Percentiles rank a stretch among this genome's conserved stretches.
These are phyloP conservation scores for Catharus ustulatus DNA, from an alignment of 2,797 vertebrate species.

Conservation along the genomic window DNA sequence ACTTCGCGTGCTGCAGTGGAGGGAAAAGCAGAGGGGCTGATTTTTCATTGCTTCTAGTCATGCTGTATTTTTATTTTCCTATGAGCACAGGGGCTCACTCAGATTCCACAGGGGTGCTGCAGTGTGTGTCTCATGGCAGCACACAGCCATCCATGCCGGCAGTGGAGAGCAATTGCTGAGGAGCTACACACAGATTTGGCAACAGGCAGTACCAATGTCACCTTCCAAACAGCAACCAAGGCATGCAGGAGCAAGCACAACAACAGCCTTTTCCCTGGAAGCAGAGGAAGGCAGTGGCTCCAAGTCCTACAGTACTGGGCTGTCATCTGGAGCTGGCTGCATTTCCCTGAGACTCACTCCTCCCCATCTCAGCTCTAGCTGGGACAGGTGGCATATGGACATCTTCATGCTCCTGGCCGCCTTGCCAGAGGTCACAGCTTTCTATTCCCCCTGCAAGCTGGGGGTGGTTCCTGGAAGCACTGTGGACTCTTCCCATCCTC, in stretches of 20 bases:
- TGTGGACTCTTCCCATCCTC: not conserved
- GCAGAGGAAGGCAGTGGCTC: not conserved
- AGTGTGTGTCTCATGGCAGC: not conserved
- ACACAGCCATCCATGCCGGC: not conserved
- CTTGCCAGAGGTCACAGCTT: conserved; percentile 27
- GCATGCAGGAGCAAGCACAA: not conserved
- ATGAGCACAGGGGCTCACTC: not conserved
- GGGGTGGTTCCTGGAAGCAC: not conserved
- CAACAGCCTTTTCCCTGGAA: not conserved
- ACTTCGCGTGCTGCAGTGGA: not conserved
- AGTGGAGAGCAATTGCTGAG: not conserved
- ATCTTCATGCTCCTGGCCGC: not conserved
- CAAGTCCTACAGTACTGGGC: not conserved
- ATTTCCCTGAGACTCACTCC: not conserved
- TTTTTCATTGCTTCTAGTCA: not conserved
- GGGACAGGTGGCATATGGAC: not conserved
- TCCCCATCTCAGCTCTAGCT: not conserved
- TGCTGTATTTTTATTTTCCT: not conserved
- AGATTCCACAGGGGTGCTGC: not conserved
- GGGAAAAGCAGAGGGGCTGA: not conserved
- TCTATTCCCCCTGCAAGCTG: not conserved
- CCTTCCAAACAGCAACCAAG: conserved; percentile 4
- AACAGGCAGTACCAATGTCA: not conserved
- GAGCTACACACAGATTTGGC: not conserved
- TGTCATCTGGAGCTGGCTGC: not conserved